Evolutionary conservation across 1,140 invertebrate species (phyloP), one percentile per base, ranked within the genome.

Genomic region (Cydia amplana): DNA sequence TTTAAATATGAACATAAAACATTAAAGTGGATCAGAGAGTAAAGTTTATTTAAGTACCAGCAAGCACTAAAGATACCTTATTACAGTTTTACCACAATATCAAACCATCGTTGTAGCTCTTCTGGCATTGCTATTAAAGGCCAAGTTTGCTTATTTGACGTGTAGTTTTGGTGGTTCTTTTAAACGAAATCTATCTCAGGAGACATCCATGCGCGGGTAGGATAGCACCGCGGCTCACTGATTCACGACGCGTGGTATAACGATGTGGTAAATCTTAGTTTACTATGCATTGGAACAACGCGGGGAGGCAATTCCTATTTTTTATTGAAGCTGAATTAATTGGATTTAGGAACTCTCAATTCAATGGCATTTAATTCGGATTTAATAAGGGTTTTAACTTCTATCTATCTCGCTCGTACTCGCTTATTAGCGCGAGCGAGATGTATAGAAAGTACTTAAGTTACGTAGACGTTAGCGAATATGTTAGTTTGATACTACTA

Each of bases 191-290:
- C 55, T 60, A 20, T 60, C 55, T 60, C 55, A 60, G 10, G 55
- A 60, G 55, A 60, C 49, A 20, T n/a, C 55, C 55, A 60, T 60
- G 55, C 55, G 55, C 55, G 55, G 55, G 18, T 60, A 60, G 55
- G 49, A 51, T 51, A 18, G 16, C 55, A 20, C 55, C 55, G 7
- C 55, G 55, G 55, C 55, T 20, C 55, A 20, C 55, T 60, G 55
- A 20, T 23, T 60, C 18, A 60, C n/a, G 55, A 23, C 55, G 18
- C 55, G 55, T n/a, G n/a, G 18, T 60, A 10, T 10, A 20, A 60
- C 18, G 55, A 5, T 60, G 55, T 60, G 55, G 18, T 60, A 60
- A 60, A 60, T 60, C 55, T 60, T 60, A 23, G 55, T 60, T 60
- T 60, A 60, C 6, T 60, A 60, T 60, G 55, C 55, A 60, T n/a